phyloP scores from a whole-genome alignment of 1,140 invertebrate genomes.

The Micrasema minimum region DNA sequence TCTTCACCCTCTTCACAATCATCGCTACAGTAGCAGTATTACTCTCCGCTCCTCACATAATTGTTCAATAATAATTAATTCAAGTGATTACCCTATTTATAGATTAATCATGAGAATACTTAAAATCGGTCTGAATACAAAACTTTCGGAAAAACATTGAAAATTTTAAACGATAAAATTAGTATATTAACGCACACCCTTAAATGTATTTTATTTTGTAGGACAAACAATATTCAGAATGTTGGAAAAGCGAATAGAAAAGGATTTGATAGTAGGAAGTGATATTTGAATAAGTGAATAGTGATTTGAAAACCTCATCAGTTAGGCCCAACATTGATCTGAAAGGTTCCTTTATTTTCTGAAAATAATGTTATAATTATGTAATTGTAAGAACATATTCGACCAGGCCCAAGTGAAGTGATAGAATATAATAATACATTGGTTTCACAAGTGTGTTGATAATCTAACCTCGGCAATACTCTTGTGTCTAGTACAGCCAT shows the following conservation, averaged over 20 bases:
- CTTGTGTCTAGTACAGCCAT: neutral
- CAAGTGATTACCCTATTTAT: constrained; percentile 41
- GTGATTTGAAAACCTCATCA: constrained; percentile 37
- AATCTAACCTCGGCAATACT: neutral
- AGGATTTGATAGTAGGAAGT: constrained; percentile 31
- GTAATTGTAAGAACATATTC: constrained; percentile 25
- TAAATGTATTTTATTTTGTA: constrained; percentile 3
- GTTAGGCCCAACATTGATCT: constrained; percentile 33
- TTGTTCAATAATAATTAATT: constrained; percentile 81
- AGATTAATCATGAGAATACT: constrained; percentile 39
- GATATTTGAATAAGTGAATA: constrained; percentile 47
- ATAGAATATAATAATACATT: constrained; percentile 23
- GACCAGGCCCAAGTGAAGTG: constrained; percentile 41
- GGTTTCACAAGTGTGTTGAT: neutral
- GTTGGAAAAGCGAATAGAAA: constrained; percentile 3
- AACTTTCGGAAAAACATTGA: constrained; percentile 23
- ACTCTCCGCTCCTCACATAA: constrained; percentile 93
- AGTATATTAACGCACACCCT: constrained; percentile 30
- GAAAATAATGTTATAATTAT: constrained; percentile 46
- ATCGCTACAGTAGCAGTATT: constrained; percentile 95
- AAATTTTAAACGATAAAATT: constrained; percentile 9
- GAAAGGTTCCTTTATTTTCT: constrained; percentile 50
- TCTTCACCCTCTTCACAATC: constrained; percentile 96
- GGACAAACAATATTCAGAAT: constrained; percentile 20
- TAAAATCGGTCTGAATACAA: constrained; percentile 12